Evolutionary conservation across 2,797 vertebrate genomes (phyloP).

Genomic region (Lutjanus argentimaculatus): DNA sequence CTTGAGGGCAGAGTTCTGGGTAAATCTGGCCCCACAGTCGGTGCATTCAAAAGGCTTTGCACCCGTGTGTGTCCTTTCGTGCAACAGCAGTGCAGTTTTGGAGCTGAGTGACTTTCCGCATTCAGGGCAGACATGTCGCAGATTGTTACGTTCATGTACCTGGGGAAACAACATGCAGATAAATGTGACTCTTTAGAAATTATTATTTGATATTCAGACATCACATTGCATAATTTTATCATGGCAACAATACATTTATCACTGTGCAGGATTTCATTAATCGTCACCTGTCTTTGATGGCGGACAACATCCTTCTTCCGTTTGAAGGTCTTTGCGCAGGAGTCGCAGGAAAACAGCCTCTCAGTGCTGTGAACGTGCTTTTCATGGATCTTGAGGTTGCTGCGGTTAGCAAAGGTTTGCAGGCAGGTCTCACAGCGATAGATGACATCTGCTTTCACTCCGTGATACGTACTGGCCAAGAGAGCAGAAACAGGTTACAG

Average conservation of each 20-base stretch:
- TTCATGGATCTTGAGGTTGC: slow-evolving; percentile 97
- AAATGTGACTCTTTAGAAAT: too few relatives aligned
- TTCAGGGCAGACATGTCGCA: slow-evolving; percentile 89
- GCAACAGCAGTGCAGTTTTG: slow-evolving; percentile 92
- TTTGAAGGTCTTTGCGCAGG: slow-evolving; percentile 96
- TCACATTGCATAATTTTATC: not conserved
- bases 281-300: slow-evolving; percentile 89
- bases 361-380: slow-evolving; percentile 96
- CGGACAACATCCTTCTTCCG: slow-evolving; percentile 95
- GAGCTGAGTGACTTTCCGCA: slow-evolving; percentile 97
- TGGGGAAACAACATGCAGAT: slow-evolving; percentile 28
- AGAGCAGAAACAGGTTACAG: slow-evolving; percentile 1
- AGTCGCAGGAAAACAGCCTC: slow-evolving; percentile 91
- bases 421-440: slow-evolving; percentile 93
- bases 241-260: not conserved
- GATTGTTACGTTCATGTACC: slow-evolving; percentile 94
- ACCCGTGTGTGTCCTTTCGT: slow-evolving; percentile 95
- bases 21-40: slow-evolving; percentile 92
- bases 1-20: slow-evolving; percentile 96
- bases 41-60: slow-evolving; percentile 92
- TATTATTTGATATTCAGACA: too few relatives aligned
- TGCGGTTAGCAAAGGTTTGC: slow-evolving; percentile 96
- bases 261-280: accelerated
- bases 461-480: slow-evolving; percentile 84
- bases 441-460: slow-evolving; percentile 87